Conservation (phyloP, 2,888 invertebrate species). For the Hirtodrosophila histrioides region DNA sequence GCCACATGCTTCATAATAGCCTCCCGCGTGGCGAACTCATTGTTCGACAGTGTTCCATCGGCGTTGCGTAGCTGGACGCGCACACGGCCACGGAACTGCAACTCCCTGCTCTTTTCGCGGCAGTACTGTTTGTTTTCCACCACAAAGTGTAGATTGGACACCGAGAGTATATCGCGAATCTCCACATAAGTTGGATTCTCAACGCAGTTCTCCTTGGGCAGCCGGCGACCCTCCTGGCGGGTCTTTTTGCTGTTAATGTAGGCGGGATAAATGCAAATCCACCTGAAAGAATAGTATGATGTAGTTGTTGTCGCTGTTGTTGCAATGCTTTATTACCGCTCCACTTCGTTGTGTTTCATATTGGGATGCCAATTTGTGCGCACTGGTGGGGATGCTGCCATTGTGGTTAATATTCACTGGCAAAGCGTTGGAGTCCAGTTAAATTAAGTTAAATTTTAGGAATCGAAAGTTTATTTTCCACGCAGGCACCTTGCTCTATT, state of each 20-base stretch:
- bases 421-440: constrained; percentile 6
- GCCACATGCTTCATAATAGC: constrained; percentile 91
- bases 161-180: constrained; percentile 95
- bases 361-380: constrained; percentile 88
- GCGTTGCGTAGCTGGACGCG: constrained; percentile 96
- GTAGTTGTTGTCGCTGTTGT: constrained; percentile 3
- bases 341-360: constrained; percentile 92
- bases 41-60: constrained; percentile 90
- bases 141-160: constrained; percentile 92
- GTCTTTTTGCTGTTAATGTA: constrained; percentile 98
- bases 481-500: constrained; percentile 64
- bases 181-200: constrained; percentile 98
- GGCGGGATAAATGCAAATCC: constrained; percentile 98
- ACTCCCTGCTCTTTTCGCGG: constrained; percentile 95
- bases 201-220: constrained; percentile 93
- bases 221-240: constrained; percentile 93
- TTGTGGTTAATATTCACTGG: constrained; percentile 52
- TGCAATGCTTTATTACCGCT: constrained; percentile 86
- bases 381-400: constrained; percentile 86
- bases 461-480: constrained; percentile 53
- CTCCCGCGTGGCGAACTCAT: constrained; percentile 90
- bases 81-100: constrained; percentile 93
- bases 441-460: constrained; percentile 9
- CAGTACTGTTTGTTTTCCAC: constrained; percentile 97
- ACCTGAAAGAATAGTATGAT: constrained; percentile 85